Evolutionary conservation across 2,888 invertebrate species (phyloP), one percentile per base, ranked within the genome.

Genomic region (Carterocephalus palaemon): DNA sequence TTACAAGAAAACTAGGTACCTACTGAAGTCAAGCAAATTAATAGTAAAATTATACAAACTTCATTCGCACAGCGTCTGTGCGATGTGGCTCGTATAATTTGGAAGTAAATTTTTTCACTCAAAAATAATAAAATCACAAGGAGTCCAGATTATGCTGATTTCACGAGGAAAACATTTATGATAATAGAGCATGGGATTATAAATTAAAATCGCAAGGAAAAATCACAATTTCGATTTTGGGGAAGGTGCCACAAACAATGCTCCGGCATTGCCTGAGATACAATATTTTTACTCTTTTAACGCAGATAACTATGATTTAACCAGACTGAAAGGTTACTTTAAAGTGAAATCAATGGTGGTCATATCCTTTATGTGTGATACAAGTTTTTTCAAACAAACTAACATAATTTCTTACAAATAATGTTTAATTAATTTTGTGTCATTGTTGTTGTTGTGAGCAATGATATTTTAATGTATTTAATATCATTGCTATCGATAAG

Each of bases 141-240:
- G 10, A 36, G 34, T 39, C 37, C 24, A 41, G 36, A 49, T 56
- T 53, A 54, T 54, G 46, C 43, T 38, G 41, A 51, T 51, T 53
- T 47, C 50, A 52, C 46, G 56, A 64, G 56, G 57, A 52, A 58
- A 50, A 51, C 33, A 54, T 60, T 66, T 67, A 66, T 60, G 61
- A 47, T 59, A 64, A 68, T 57, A 41, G 24, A 43, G 51, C 48
- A 51, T 53, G 53, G 48, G 54, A 63, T 62, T 64, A 59, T 51
- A 67, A 66, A 66, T 64, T 62, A 60, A 46, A 63, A 67, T 65
- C 47, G 43, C 45, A 45, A 52, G 40, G 48, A 51, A 63, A 59
- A 59, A 67, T 62, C 49, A 62, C 54, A 48, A 52, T 46, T 47
- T 37, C 47, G 48, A 28, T 42, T 19, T 34, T 34, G 20, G 9